These are phyloP conservation scores for Nomada lathburiana DNA, from an alignment of 2,888 invertebrate species.

Conservation along the genomic window DNA sequence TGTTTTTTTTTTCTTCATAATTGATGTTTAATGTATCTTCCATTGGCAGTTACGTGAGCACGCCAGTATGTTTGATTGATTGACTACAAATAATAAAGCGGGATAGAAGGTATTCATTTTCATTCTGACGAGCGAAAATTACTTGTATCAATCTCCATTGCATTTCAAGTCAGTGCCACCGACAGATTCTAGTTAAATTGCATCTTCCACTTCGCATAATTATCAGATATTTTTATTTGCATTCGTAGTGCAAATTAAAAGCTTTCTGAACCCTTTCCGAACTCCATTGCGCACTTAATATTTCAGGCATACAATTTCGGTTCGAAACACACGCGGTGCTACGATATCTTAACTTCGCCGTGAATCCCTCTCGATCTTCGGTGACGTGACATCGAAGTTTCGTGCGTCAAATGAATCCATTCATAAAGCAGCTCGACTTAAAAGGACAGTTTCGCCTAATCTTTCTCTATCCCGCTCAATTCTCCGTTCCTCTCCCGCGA, in stretches of 20 bases:
- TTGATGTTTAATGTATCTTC: neutral
- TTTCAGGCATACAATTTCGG: neutral
- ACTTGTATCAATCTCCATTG: neutral
- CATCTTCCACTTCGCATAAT: neutral
- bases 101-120: neutral
- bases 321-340: neutral
- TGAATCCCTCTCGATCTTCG: no score
- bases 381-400: conserved; percentile 48
- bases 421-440: conserved; percentile 76
- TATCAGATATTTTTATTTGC: neutral
- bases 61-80: neutral
- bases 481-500: conserved; percentile 35
- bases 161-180: neutral
- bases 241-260: neutral
- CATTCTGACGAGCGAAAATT: no score
- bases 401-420: conserved; percentile 70
- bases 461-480: conserved; percentile 64
- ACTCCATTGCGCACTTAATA: neutral
- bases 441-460: conserved; percentile 77
- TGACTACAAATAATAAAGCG: neutral
- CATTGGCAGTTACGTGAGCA: neutral
- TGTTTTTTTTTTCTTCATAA: conserved; percentile 8
- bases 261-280: no score
- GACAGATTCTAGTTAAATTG: neutral
- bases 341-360: no score